A percentile compares a stretch with the other conserved stretches of the same genome.
Evolutionary conservation across 2,888 invertebrate species (phyloP).

Genomic region (Chymomyza amoena): DNA sequence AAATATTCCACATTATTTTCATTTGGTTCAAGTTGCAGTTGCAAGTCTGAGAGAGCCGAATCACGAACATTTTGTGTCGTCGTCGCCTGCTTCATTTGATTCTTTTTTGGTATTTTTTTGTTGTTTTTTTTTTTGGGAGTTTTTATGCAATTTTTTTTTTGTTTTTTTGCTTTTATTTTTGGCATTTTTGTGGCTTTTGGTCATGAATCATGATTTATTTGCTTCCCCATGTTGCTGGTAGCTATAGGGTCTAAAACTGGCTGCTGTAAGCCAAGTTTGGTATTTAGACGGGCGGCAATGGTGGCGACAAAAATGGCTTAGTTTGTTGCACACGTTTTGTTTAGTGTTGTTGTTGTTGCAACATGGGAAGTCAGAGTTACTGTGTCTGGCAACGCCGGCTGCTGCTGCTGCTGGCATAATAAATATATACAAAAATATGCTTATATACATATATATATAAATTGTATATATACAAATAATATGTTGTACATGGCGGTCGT

Average conservation of each 20-base stretch:
- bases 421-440: conserved; percentile 49
- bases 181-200: conserved; percentile 61
- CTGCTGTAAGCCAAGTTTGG: conserved; percentile 65
- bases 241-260: conserved; percentile 37
- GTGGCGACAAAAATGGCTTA: conserved; percentile 71
- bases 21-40: conserved; percentile 35
- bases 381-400: conserved; percentile 43
- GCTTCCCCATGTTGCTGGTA: conserved; percentile 50
- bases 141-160: conserved; percentile 13
- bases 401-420: conserved; percentile 55
- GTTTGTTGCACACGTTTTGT: conserved; percentile 56
- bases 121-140: conserved; percentile 4
- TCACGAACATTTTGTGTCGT: conserved; percentile 52
- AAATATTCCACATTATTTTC: conserved; percentile 66
- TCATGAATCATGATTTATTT: conserved; percentile 73
- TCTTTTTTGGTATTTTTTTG: conserved; percentile 29
- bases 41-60: conserved; percentile 17
- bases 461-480: neutral
- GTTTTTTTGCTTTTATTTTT: conserved; percentile 12
- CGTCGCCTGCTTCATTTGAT: conserved; percentile 45
- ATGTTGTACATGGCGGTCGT: neutral
- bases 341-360: neutral
- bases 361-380: conserved; percentile 1
- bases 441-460: neutral
- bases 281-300: conserved; percentile 58